Evolutionary conservation across 2,888 invertebrate species (phyloP).

Genomic region (Agonopterix alstromeriana): DNA sequence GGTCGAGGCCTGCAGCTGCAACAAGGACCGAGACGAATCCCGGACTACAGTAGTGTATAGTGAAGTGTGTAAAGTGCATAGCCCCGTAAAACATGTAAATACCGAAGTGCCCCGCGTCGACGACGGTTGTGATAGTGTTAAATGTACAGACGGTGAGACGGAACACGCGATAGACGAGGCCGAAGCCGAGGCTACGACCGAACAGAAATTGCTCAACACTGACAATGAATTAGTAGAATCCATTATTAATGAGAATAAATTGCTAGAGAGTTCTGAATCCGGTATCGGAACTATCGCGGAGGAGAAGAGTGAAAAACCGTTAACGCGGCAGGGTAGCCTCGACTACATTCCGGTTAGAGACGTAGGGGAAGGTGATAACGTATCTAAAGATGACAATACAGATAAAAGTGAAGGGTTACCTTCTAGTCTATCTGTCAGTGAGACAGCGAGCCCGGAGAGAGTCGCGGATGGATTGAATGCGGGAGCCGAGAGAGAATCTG

Average conservation of each 20-base stretch:
- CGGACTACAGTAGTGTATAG: constrained; percentile 65
- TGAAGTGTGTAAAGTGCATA: constrained; percentile 80
- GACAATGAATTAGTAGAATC: constrained; percentile 46
- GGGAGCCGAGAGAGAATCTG: constrained; percentile 73
- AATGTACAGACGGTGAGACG: constrained; percentile 34
- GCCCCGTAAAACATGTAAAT: constrained; percentile 54
- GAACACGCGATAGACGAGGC: constrained; percentile 50
- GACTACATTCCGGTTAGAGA: constrained; percentile 73
- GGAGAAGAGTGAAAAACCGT: constrained; percentile 49
- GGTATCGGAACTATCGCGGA: constrained; percentile 49
- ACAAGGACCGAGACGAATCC: constrained; percentile 25
- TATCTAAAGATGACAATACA: constrained; percentile 59
- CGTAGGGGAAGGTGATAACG: constrained; percentile 52
- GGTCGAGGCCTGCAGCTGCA: constrained; percentile 59
- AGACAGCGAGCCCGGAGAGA: constrained; percentile 66
- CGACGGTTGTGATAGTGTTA: constrained; percentile 56
- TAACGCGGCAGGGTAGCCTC: constrained; percentile 62
- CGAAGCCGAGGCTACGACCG: constrained; percentile 12
- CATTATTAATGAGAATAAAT: constrained; percentile 47
- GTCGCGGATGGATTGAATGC: constrained; percentile 52
- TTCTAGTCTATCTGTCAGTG: constrained; percentile 66
- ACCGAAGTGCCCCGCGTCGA: constrained; percentile 37
- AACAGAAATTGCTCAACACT: constrained; percentile 27
- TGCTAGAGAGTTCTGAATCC: constrained; percentile 57
- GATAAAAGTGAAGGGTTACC: constrained; percentile 70